Conservation (phyloP, 2,888 invertebrate genomes). For the Parascotia fuliginaria region DNA sequence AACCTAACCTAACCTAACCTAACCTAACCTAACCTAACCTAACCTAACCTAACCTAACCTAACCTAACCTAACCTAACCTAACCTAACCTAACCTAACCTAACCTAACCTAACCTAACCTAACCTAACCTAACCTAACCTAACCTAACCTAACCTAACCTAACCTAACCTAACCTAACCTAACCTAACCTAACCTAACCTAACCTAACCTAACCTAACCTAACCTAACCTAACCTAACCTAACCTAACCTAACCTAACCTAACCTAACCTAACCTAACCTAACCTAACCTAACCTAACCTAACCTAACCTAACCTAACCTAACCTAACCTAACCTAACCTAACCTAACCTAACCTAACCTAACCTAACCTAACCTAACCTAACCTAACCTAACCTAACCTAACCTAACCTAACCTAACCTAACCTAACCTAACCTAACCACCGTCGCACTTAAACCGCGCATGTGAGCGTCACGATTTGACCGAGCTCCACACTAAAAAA, state of each 20-base stretch:
- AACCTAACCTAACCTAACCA: conserved; percentile 20
- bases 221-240: conserved; percentile 22
- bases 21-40: conserved; percentile 40
- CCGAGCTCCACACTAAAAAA: too few relatives aligned
- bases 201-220: conserved; percentile 29
- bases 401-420: conserved; percentile 35
- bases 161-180: conserved; percentile 33
- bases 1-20: conserved; percentile 40
- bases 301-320: conserved; percentile 37
- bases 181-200: conserved; percentile 34
- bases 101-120: conserved; percentile 37
- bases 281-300: conserved; percentile 32
- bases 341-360: conserved; percentile 39
- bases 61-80: conserved; percentile 38
- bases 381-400: conserved; percentile 35
- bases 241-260: conserved; percentile 37
- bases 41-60: conserved; percentile 38
- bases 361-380: conserved; percentile 34
- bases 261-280: conserved; percentile 36
- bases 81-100: conserved; percentile 34
- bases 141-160: conserved; percentile 11
- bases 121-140: conserved; percentile 35
- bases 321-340: conserved; percentile 37
- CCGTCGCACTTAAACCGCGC: too few relatives aligned
- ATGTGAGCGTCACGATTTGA: too few relatives aligned